Evolutionary conservation across 2,113 vertebrate genomes (phyloP).

Genomic region (Corynorhinus townsendii): DNA sequence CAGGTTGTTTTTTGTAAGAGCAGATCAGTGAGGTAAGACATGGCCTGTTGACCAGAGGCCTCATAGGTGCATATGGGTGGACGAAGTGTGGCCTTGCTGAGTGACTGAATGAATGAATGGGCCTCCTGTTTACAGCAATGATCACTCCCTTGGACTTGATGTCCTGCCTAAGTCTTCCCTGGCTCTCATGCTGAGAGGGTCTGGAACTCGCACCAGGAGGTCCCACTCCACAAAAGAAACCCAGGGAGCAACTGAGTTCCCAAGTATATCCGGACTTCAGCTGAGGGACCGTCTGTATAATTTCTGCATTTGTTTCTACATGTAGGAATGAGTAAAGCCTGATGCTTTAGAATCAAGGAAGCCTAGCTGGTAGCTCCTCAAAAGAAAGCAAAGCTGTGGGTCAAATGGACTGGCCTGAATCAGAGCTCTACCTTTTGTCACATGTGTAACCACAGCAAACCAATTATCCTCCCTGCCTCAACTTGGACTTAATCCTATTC

Average conservation of each 20-base stretch:
- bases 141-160: background rate
- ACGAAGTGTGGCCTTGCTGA: background rate
- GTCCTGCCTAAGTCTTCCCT: background rate
- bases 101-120: background rate
- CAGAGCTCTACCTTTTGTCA: background rate
- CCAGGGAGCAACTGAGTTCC: background rate
- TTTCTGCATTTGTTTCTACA: background rate
- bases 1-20: background rate
- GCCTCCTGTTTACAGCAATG: background rate
- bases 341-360: background rate
- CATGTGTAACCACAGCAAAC: background rate
- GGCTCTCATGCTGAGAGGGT: background rate
- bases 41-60: background rate
- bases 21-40: background rate
- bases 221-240: background rate
- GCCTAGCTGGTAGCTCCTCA: background rate
- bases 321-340: background rate
- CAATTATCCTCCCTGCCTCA: background rate
- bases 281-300: background rate
- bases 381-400: background rate
- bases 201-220: background rate
- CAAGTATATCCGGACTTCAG: background rate
- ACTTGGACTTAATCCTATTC: background rate
- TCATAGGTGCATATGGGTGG: accelerated
- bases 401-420: background rate